Evolutionary conservation across 1,140 invertebrate species (phyloP).

Genomic region (Saccostrea cuccullata): DNA sequence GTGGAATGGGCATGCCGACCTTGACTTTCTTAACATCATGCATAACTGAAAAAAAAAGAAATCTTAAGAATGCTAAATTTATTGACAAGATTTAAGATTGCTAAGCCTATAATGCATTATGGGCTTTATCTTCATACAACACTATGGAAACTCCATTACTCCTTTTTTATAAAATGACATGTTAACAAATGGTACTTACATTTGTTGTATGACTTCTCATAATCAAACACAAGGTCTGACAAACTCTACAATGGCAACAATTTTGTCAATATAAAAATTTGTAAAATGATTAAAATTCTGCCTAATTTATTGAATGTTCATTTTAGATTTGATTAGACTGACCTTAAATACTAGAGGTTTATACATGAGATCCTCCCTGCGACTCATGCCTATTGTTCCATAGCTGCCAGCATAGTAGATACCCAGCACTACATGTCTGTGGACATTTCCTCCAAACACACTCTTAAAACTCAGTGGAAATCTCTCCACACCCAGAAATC

Average conservation of each 20-base stretch:
- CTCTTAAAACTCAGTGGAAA: constrained; percentile 79
- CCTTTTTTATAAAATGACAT: too few relatives aligned
- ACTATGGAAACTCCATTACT: neutral
- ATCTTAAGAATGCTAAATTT: neutral
- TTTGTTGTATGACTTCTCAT: constrained; percentile 72
- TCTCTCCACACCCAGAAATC: constrained; percentile 76
- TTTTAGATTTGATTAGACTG: constrained; percentile 1
- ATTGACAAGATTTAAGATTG: neutral
- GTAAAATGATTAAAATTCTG: neutral
- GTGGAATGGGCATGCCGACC: constrained; percentile 72
- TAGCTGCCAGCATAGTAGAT: constrained; percentile 76
- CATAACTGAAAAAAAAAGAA: constrained; percentile 61
- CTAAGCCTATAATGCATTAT: neutral
- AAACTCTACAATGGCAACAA: constrained; percentile 68
- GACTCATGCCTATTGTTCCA: constrained; percentile 79
- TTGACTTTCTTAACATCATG: constrained; percentile 74
- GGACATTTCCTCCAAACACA: constrained; percentile 70
- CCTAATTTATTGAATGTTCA: neutral
- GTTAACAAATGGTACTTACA: constrained; percentile 66
- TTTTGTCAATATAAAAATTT: neutral
- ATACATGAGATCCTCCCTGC: constrained; percentile 78
- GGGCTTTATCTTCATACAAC: neutral
- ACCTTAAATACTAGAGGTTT: constrained; percentile 77
- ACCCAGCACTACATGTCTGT: constrained; percentile 79
- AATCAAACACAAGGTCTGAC: constrained; percentile 74